Base-by-base conservation (phyloP, 1,140 invertebrate genomes). In the Pachypsylla venusta region DNA sequence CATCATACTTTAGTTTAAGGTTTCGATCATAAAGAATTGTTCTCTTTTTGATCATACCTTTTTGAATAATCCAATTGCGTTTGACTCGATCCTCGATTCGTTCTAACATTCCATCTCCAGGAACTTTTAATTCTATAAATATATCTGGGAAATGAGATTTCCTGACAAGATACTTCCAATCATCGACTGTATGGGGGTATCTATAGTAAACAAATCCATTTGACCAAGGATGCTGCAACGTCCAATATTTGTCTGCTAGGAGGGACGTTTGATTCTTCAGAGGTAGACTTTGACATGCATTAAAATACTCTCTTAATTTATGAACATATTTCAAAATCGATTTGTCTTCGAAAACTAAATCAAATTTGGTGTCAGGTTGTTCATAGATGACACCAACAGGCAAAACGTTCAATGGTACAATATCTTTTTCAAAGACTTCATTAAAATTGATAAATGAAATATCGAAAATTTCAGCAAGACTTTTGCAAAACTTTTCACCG, bases 151-250 rank as follows among this genome's bases (percentile, higher is more conserved):
- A 48, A n/a, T 19, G 22, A n/a, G 22, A 19, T 3, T 48, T 48
- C 5, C n/a, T 19, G n/a, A 48, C 42, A 48, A 48, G 42, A 48
- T 48, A 48, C 42, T 48, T 48, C 7, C 16, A 48, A n/a, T 48
- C 42, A 48, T 4, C 22, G 7, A 48, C 4, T 19, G 42, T 48
- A 48, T 48, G 42, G 22, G 42, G 42, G 22, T 19, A 48, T 48
- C 42, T 5, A 48, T 48, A 48, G n/a, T 48, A 48, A 3, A 48
- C 3, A 19, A 48, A 48, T 19, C 42, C 42, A 48, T 48, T n/a
- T 48, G 42, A 5, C 16, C 42, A 48, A 7, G 42, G 42, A 48
- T 48, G 42, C 16, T 48, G 42, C 16, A 48, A 48, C 5, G 42
- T 48, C 42, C 42, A 48, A n/a, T 48, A 48, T 19, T n/a, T 48